phyloP scores from a whole-genome alignment of 2,888 invertebrate species.

The Drosophila rubida region DNA sequence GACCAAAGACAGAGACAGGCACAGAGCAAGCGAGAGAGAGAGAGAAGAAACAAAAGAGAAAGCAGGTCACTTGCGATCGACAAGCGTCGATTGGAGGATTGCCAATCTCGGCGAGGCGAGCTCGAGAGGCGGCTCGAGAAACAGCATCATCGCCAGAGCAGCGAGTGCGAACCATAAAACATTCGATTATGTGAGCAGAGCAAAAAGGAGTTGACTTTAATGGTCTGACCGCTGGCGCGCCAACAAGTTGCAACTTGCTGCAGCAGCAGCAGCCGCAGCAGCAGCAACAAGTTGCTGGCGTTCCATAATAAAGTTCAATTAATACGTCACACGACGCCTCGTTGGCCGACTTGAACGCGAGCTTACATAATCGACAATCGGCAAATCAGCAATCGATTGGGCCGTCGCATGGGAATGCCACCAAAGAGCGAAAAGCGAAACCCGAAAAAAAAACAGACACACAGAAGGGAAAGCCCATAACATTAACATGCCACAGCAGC shows the following conservation, averaged over 20 bases:
- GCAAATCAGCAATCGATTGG: slow-evolving; percentile 23
- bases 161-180: slow-evolving; percentile 9
- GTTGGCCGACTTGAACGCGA: slow-evolving; percentile 14
- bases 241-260: slow-evolving; percentile 16
- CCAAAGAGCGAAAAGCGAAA: not conserved
- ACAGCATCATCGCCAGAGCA: slow-evolving; percentile 15
- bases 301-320: slow-evolving; percentile 63
- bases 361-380: slow-evolving; percentile 31
- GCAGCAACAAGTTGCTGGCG: not conserved
- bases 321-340: slow-evolving; percentile 63
- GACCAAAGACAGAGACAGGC: not conserved
- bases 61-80: slow-evolving; percentile 72
- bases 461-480: slow-evolving; percentile 29
- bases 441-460: not conserved
- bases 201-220: slow-evolving; percentile 41
- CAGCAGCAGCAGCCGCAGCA: slow-evolving; percentile 5
- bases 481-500: not conserved
- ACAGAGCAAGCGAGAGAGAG: not conserved
- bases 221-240: slow-evolving; percentile 4
- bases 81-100: slow-evolving; percentile 60
- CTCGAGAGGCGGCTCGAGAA: slow-evolving; percentile 15
- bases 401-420: slow-evolving; percentile 32
- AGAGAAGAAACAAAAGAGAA: slow-evolving; percentile 53
- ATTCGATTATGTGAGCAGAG: slow-evolving; percentile 50
- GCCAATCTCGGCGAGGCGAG: slow-evolving; percentile 39